Evolutionary conservation across 2,888 invertebrate species (phyloP), one percentile per base, ranked within the genome.

Genomic region (Sinhomidia bicolor): DNA sequence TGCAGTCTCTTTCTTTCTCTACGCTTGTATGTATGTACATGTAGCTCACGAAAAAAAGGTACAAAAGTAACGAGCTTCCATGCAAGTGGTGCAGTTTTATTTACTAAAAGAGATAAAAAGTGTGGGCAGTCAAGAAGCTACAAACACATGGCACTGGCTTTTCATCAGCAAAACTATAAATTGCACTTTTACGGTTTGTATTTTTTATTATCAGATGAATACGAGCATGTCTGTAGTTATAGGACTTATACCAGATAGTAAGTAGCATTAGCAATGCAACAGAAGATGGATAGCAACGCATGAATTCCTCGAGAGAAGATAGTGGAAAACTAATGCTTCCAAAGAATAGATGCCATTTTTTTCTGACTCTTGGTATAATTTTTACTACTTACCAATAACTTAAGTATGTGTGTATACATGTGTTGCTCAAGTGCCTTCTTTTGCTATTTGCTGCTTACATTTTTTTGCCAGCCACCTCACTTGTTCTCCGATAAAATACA

Each of bases 171-270:
- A 84, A 54, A 57, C 23, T 26, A 57, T 84, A 84, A 74, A 83
- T 60, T 74, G 84, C 74, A 57, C 57, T 84, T 84, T 60, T 84
- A 84, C 74, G 68, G 44, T 47, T 83, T 68, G 80, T 41, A 60
- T 14, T 51, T 57, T 57, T 36, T 65, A 36, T 65, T 65, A 65
- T 65, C 65, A 14, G 65, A 65, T 65, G 36, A 17, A 5, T 32
- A 36, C 32, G 32, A 36, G 9, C 26, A 9, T 9, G 62, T 68
- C 14, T 14, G 23, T 12, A 12, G 74, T 9, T 71, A 17, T 26
- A 26, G 23, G n/a, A 51, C 23, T 60, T 26, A 12, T 7, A 36
- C 14, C n/a, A n/a, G n/a, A n/a, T n/a, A n/a, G n/a, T n/a, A n/a
- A 29, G 60, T 26, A 60, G 60, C 65, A 65, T 32, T 65, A 32